A percentile compares a stretch with the other conserved stretches of the same genome.
Conservation (phyloP, 2,797 vertebrate species). For the Lophotriccus pileatus region DNA sequence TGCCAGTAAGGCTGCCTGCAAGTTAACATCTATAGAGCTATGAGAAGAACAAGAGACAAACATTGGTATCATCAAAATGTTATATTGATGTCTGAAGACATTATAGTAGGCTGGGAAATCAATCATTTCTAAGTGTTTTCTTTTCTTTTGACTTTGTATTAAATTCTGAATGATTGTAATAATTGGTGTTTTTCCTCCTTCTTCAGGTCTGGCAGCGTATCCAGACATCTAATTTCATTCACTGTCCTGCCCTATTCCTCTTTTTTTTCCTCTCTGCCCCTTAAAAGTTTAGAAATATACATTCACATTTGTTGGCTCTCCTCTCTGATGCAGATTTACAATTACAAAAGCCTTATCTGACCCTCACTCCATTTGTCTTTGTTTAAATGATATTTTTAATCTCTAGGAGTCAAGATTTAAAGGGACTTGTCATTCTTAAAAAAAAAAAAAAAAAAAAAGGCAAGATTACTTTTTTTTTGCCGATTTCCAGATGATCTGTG, state of each 20-base stretch:
- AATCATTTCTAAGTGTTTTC: not conserved
- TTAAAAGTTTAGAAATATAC: not conserved
- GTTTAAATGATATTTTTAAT: not conserved
- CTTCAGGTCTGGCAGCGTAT: not conserved
- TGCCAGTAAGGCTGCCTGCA: not conserved
- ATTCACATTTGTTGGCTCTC: not conserved
- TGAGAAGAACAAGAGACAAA: not conserved
- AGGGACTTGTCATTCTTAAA: not conserved
- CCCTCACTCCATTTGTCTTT: not conserved
- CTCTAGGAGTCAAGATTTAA: not conserved
- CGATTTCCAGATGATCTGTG: not conserved
- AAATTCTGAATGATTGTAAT: slow-evolving; percentile 15
- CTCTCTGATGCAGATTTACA: not conserved
- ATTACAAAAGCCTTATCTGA: not conserved
- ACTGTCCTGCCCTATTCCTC: not conserved
- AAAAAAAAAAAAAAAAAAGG: not conserved
- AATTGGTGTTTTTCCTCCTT: not conserved
- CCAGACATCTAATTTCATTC: not conserved
- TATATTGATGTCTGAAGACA: slow-evolving; percentile 11
- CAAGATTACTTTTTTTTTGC: not conserved
- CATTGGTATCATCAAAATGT: slow-evolving; percentile 5
- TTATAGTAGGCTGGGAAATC: slow-evolving; percentile 20
- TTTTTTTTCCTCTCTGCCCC: not conserved
- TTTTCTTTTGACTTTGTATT: slow-evolving; percentile 19
- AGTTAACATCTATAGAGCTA: slow-evolving; percentile 30